Percentiles rank a stretch among this genome's conserved stretches.
Conservation (phyloP, 2,888 invertebrate genomes). For the Xestia c-nigrum region DNA sequence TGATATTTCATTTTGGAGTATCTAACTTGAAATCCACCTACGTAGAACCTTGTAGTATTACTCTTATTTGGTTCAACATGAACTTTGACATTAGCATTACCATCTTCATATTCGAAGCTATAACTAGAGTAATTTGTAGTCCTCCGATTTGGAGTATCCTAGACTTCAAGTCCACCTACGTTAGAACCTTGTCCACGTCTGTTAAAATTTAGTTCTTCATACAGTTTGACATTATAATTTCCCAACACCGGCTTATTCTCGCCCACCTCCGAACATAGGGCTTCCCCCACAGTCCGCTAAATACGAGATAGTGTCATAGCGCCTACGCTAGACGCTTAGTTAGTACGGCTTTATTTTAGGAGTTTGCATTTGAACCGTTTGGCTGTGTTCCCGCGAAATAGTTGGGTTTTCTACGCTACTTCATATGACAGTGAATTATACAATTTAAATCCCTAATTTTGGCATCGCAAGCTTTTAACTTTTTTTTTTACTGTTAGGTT, state of each 20-base stretch:
- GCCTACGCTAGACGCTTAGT: constrained; percentile 25
- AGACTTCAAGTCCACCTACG: constrained; percentile 25
- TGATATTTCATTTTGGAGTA: neutral
- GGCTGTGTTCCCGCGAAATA: constrained; percentile 22
- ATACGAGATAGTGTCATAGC: constrained; percentile 28
- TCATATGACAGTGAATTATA: neutral
- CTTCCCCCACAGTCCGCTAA: constrained; percentile 36
- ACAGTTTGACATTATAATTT: constrained; percentile 20
- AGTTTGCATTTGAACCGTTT: constrained; percentile 15
- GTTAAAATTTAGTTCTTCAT: constrained; percentile 7
- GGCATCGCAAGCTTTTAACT: neutral
- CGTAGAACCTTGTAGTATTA: constrained; percentile 35
- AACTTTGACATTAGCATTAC: neutral
- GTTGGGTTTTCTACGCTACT: neutral
- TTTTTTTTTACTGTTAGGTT: neutral
- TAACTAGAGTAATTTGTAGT: neutral
- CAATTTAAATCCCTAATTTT: neutral
- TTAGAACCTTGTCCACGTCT: constrained; percentile 35
- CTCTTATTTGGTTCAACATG: neutral
- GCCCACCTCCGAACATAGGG: constrained; percentile 37
- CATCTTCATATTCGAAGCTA: neutral
- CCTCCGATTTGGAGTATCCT: neutral
- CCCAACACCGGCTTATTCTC: constrained; percentile 1
- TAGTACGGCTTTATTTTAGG: constrained; percentile 21
- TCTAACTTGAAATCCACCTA: constrained; percentile 21